Conservation (phyloP, 2,888 invertebrate species). For the Leucoptera coffeella region DNA sequence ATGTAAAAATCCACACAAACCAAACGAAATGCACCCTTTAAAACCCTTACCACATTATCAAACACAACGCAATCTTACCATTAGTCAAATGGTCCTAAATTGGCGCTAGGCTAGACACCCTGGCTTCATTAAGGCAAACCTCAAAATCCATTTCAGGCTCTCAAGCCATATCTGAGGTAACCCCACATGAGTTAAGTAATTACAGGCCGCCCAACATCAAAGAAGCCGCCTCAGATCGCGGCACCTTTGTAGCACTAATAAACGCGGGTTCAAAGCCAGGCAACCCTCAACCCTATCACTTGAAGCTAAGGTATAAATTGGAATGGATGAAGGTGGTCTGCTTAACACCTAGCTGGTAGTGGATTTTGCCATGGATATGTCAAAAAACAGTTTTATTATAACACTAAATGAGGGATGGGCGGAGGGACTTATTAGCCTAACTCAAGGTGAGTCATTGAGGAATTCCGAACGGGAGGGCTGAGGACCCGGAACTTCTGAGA, state of each 20-base stretch:
- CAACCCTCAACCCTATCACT: background rate
- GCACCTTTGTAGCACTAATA: conserved; percentile 44
- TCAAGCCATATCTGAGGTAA: background rate
- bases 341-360: conserved; percentile 52
- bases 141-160: too few relatives aligned
- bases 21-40: too few relatives aligned
- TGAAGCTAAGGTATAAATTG: conserved; percentile 10
- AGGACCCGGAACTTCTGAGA: too few relatives aligned
- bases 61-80: too few relatives aligned
- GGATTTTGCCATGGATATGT: conserved; percentile 54
- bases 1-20: too few relatives aligned
- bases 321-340: conserved; percentile 11
- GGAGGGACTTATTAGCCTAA: too few relatives aligned
- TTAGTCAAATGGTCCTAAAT: too few relatives aligned
- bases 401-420: conserved; percentile 41
- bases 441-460: too few relatives aligned
- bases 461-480: too few relatives aligned
- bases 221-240: conserved; percentile 33
- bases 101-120: too few relatives aligned
- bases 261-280: conserved; percentile 12
- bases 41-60: too few relatives aligned
- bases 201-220: conserved; percentile 14
- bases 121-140: too few relatives aligned
- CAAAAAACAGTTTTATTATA: conserved; percentile 51
- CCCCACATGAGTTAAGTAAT: background rate